phyloP scores from a whole-genome alignment of 2,113 vertebrate species.

The Mungos mungo region DNA sequence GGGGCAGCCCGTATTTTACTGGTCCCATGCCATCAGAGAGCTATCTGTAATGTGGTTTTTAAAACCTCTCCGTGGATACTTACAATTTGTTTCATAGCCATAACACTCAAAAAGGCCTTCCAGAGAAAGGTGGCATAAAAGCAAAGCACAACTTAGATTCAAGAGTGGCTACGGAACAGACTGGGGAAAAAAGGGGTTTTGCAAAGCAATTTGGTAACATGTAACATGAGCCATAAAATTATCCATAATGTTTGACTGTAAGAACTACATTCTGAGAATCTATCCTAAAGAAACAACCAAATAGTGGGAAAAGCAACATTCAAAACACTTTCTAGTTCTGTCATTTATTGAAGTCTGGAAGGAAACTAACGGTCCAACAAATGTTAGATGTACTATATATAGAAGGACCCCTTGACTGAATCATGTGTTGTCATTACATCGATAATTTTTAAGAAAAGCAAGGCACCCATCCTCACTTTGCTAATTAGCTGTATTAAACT shows the following conservation, averaged over 20 bases:
- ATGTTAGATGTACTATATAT: background rate
- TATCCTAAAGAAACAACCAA: background rate
- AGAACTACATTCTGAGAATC: background rate
- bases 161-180: background rate
- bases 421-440: background rate
- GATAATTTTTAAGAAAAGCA: background rate
- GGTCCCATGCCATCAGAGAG: background rate
- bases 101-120: background rate
- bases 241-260: background rate
- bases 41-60: background rate
- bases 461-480: background rate
- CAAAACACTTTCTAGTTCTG: background rate
- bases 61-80: background rate
- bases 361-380: background rate
- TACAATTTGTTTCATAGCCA: background rate
- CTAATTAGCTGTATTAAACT: background rate
- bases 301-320: background rate
- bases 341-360: background rate
- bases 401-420: background rate
- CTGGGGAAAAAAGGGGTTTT: background rate
- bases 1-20: background rate
- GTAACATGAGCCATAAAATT: background rate
- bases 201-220: background rate
- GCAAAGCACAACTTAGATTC: background rate
- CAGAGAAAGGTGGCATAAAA: background rate